A percentile compares a stretch with the other conserved stretches of the same genome.
Evolutionary conservation across 2,113 vertebrate species (phyloP).

Genomic region (Hymenochirus boettgeri): DNA sequence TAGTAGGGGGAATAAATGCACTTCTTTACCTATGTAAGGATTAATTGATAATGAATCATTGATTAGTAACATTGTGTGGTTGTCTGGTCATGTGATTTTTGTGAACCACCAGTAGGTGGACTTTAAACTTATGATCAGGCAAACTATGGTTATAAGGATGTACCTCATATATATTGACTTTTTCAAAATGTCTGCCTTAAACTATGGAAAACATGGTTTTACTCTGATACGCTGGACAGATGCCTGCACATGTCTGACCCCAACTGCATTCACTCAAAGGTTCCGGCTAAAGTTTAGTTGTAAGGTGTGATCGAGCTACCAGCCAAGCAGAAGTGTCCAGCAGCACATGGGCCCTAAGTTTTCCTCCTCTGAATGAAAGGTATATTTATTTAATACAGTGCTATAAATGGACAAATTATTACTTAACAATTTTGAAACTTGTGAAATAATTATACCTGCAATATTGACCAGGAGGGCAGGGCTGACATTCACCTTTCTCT

Average conservation of each 20-base stretch:
- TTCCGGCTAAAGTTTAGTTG: slow-evolving; percentile 49
- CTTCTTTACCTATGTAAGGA: too few species aligned
- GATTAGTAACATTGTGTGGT: too few species aligned
- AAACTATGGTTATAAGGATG: too few species aligned
- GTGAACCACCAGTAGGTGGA: too few species aligned
- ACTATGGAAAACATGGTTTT: too few species aligned
- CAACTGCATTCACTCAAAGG: slow-evolving; percentile 59
- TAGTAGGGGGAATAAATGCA: too few species aligned
- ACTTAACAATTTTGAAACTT: background rate
- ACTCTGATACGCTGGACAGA: slow-evolving; percentile 70
- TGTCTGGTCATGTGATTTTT: too few species aligned
- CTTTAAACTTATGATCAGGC: too few species aligned
- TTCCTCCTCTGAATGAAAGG: slow-evolving; percentile 62
- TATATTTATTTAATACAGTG: background rate
- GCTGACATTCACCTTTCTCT: slow-evolving; percentile 70
- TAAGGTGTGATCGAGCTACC: slow-evolving; percentile 72
- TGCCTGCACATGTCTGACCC: slow-evolving; percentile 69
- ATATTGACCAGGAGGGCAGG: slow-evolving; percentile 79
- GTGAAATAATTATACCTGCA: slow-evolving; percentile 67
- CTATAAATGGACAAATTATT: background rate
- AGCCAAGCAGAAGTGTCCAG: slow-evolving; percentile 77
- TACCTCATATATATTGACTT: too few species aligned
- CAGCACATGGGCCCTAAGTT: slow-evolving; percentile 73
- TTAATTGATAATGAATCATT: too few species aligned
- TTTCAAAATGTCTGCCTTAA: too few species aligned